Conservation (phyloP, 1,140 invertebrate species). For the Drosophila grimshawi region DNA sequence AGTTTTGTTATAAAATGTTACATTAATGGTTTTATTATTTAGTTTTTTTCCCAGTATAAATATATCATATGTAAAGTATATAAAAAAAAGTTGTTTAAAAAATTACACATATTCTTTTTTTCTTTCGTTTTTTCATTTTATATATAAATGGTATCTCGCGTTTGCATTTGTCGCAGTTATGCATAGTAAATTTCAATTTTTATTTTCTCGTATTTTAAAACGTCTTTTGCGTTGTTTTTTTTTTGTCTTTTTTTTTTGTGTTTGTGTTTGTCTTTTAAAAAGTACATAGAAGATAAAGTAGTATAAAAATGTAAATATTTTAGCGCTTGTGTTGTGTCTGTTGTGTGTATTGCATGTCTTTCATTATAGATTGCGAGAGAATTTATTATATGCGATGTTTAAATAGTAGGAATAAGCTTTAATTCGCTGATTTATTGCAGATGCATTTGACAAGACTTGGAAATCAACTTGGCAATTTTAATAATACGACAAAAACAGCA, state of each 20-base stretch:
- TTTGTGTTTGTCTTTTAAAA: conserved; percentile 41
- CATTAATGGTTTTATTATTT: conserved; percentile 76
- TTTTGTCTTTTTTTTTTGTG: conserved; percentile 11
- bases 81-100: conserved; percentile 82
- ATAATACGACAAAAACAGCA: background rate
- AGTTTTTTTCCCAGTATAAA: conserved; percentile 76
- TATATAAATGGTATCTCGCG: conserved; percentile 32
- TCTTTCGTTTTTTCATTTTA: conserved; percentile 22
- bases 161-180: conserved; percentile 42
- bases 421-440: conserved; percentile 17
- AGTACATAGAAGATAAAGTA: conserved; percentile 38
- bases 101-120: conserved; percentile 77
- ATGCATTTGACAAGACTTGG: conserved; percentile 20
- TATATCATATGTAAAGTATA: conserved; percentile 81
- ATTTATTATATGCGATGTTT: conserved; percentile 19
- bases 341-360: conserved; percentile 29
- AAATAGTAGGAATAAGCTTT: conserved; percentile 43
- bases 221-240: conserved; percentile 17
- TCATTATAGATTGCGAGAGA: conserved; percentile 21
- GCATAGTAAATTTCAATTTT: conserved; percentile 38
- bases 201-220: conserved; percentile 47
- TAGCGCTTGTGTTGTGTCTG: conserved; percentile 2
- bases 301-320: conserved; percentile 21
- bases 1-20: conserved; percentile 80
- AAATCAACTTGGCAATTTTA: conserved; percentile 6